Evolutionary conservation across 2,113 vertebrate species (phyloP).

Genomic region (Ceyx cyanopectus): DNA sequence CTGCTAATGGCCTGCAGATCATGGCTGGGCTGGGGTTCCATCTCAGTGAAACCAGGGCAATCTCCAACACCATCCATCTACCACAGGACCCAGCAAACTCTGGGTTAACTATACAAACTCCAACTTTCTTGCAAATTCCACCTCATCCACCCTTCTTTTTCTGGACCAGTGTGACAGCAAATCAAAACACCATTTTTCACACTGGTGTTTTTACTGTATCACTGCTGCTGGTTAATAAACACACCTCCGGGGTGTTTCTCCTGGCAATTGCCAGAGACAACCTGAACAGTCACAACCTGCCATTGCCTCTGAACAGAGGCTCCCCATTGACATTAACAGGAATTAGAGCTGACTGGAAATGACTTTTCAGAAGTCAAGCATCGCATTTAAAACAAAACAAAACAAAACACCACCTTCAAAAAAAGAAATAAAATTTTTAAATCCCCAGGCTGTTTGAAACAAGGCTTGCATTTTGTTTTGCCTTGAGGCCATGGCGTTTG

Average conservation of each 20-base stretch:
- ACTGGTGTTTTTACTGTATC: background rate
- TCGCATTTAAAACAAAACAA: background rate
- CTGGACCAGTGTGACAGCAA: rapidly evolving
- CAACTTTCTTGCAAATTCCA: background rate
- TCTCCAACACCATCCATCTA: background rate
- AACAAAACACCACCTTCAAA: background rate
- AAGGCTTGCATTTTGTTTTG: background rate
- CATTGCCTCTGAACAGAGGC: background rate
- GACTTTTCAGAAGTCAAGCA: background rate
- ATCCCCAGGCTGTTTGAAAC: background rate
- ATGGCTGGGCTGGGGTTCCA: background rate
- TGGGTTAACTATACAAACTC: background rate
- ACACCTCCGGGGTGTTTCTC: background rate
- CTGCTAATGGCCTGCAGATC: background rate
- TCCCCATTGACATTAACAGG: rapidly evolving
- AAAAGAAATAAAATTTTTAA: background rate
- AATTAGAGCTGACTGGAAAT: background rate
- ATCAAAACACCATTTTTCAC: background rate
- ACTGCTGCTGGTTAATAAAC: background rate
- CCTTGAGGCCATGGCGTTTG: background rate
- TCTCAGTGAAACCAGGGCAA: background rate
- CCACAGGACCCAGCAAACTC: background rate
- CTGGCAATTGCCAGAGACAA: background rate
- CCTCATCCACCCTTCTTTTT: background rate
- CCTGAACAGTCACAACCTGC: background rate